Base-by-base conservation (phyloP, 2,113 vertebrate species). In the Notarius lentiginosus region DNA sequence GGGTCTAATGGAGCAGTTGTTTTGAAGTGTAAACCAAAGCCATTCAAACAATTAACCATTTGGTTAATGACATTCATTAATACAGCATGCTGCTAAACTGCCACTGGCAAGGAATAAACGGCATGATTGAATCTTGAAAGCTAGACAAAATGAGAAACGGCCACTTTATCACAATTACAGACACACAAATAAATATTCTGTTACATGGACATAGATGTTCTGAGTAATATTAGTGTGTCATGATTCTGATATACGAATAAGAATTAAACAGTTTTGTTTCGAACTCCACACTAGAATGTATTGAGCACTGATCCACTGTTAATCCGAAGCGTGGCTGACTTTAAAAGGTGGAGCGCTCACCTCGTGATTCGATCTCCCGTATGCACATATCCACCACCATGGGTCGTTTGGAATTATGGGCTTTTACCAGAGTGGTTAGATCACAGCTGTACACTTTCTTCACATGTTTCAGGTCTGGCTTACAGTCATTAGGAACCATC, bases 331-430 rank as follows among this genome's bases (percentile, higher is more conserved):
- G 34, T 14, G 53, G 20, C 34, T 41, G 66, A 82, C 56, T 82
- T 47, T 70, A 82, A 49, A 41, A 60, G 6, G 34, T 18, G 20
- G 30, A 18, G 34, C 10, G 8, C 96, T 97, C 93, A 99, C 98
- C 98, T 97, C 98, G 94, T 4, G 96, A 95, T 88, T 99, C 98
- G 34, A 99, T 97, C 89, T 99, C 98, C 91, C 98, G 96, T 92
- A 99, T 98, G 95, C 98, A 99, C 98, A 99, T 99, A 92, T 99
- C 98, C 22, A 99, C 98, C 84, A 99, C 98, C 98, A 99, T 99
- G 11, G 98, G 98, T 88, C 98, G 89, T 88, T 98, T 99, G 2
- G 96, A 94, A 93, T 97, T 97, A 93, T 97, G 98, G 61, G 98
- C 98, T 94, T 98, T 99, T 87, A 99, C 98, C 68, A 99, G 96